Percentiles rank a stretch among this genome's conserved stretches.
Evolutionary conservation across 2,113 vertebrate species (phyloP).

Genomic region (Panthera uncia): DNA sequence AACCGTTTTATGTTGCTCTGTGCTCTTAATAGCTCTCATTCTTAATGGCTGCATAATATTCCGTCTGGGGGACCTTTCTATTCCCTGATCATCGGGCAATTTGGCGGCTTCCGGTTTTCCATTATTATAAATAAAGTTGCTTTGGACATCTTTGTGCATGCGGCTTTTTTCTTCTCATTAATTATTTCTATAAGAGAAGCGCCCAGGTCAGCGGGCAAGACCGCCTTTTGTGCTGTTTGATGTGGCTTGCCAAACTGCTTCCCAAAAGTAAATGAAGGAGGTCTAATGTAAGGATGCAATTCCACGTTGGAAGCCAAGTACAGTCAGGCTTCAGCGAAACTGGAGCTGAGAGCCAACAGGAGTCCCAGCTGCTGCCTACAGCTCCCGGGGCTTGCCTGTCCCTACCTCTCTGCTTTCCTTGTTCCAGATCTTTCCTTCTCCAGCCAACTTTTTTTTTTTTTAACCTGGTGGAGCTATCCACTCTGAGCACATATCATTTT

Average conservation of each 20-base stretch:
- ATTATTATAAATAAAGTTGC: conserved; percentile 41
- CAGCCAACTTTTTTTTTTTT: background rate
- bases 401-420: background rate
- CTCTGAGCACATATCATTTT: background rate
- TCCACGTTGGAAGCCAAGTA: conserved; percentile 27
- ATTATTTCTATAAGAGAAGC: conserved; percentile 72
- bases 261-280: conserved; percentile 59
- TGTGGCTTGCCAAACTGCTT: conserved; percentile 67
- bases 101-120: background rate
- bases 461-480: background rate
- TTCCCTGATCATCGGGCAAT: background rate
- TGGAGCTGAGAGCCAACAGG: background rate
- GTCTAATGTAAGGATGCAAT: conserved; percentile 39
- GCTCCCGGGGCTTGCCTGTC: background rate
- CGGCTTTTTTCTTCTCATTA: conserved; percentile 70
- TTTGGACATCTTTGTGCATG: conserved; percentile 27
- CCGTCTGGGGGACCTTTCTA: background rate
- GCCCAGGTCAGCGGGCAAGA: background rate
- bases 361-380: background rate
- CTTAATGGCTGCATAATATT: conserved; percentile 77
- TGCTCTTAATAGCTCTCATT: background rate
- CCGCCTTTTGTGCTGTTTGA: conserved; percentile 59
- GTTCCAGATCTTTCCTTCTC: background rate
- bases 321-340: conserved; percentile 48
- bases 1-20: background rate